Percentiles rank a stretch among this genome's conserved stretches.
Conservation (phyloP, 2,888 invertebrate genomes). For the Rugalucina vietnamica region DNA sequence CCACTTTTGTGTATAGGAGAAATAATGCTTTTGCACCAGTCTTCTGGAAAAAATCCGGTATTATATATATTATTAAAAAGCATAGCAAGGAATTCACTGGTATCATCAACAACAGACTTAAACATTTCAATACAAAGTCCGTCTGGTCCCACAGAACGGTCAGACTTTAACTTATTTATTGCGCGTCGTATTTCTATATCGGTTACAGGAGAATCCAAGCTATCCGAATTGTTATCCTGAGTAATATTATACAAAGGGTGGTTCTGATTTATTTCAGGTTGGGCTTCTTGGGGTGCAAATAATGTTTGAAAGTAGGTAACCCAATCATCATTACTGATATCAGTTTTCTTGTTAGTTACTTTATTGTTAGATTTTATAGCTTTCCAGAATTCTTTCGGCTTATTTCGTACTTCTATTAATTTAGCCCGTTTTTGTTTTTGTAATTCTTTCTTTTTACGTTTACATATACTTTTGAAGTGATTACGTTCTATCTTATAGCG, state of each 20-base stretch:
- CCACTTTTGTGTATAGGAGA: neutral
- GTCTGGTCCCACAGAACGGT: neutral
- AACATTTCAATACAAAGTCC: neutral
- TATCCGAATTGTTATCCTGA: neutral
- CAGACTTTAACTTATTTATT: neutral
- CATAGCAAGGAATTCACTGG: neutral
- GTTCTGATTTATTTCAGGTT: neutral
- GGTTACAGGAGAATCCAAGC: neutral
- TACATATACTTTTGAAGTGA: neutral
- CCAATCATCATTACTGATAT: neutral
- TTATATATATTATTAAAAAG: neutral
- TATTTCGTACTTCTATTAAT: neutral
- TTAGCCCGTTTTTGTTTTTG: neutral
- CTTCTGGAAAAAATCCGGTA: neutral
- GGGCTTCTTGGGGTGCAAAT: neutral
- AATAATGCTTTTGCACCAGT: neutral
- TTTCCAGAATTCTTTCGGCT: neutral
- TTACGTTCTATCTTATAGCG: neutral
- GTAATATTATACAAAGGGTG: neutral
- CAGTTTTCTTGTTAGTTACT: neutral
- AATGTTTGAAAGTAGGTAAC: neutral
- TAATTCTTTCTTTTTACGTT: neutral
- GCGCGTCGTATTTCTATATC: neutral
- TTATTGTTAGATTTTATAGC: neutral
- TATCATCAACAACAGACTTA: neutral